These are phyloP conservation scores for Drosophila insularis DNA, from an alignment of 1,140 invertebrate genomes.

Conservation along the genomic window DNA sequence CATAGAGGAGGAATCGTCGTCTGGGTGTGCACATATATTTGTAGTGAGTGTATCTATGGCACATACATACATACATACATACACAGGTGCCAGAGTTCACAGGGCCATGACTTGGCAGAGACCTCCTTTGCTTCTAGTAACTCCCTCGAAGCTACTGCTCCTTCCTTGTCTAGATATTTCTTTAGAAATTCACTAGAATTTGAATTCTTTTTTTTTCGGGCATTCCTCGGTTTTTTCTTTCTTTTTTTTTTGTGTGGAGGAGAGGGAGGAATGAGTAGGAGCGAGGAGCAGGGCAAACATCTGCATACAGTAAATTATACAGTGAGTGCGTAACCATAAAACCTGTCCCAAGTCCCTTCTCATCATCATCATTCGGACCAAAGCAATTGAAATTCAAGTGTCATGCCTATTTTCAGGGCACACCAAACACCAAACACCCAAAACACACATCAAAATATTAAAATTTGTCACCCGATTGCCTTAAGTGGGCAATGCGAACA, in stretches of 20 bases:
- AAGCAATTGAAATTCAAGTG: constrained; percentile 68
- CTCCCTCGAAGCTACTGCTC: background rate
- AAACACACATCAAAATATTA: constrained; percentile 29
- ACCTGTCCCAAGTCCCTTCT: constrained; percentile 53
- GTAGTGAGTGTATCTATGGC: constrained; percentile 31
- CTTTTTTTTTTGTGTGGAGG: background rate
- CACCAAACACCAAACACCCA: constrained; percentile 10
- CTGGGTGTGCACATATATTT: constrained; percentile 15
- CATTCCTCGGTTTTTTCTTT: constrained; percentile 40
- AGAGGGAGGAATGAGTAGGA: background rate
- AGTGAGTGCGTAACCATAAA: constrained; percentile 68
- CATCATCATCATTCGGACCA: constrained; percentile 4
- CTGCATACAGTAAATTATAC: constrained; percentile 74
- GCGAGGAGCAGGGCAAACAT: constrained; percentile 47
- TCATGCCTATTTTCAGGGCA: constrained; percentile 72
- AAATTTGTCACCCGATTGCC: constrained; percentile 69
- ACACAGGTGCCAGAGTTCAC: constrained; percentile 74
- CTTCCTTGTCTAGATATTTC: constrained; percentile 38
- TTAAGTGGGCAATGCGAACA: constrained; percentile 53
- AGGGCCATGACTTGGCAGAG: constrained; percentile 24
- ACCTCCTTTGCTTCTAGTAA: background rate
- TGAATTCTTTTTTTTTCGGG: constrained; percentile 27
- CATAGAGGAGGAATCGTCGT: no score
- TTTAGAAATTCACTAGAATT: constrained; percentile 74
- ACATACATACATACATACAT: constrained; percentile 43